Evolutionary conservation across 2,888 invertebrate species (phyloP).

Genomic region (Dryococelus australis): DNA sequence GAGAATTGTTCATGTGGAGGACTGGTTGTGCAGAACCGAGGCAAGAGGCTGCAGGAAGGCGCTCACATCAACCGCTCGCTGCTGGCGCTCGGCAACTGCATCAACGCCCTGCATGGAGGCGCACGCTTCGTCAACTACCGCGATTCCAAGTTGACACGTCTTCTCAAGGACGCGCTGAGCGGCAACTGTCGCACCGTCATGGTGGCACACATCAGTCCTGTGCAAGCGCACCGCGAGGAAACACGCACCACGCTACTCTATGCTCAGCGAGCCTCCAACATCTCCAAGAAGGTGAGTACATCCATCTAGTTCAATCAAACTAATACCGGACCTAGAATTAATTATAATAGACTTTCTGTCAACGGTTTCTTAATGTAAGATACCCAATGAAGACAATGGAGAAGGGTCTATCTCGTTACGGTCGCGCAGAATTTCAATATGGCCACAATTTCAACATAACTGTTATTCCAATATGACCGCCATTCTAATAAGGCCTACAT

Average conservation of each 20-base stretch:
- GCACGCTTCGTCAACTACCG: conserved; percentile 90
- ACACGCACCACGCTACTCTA: conserved; percentile 93
- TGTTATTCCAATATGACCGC: too few species aligned
- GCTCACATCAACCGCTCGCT: conserved; percentile 95
- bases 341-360: too few species aligned
- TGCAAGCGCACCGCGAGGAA: conserved; percentile 83
- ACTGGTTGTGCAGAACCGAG: conserved; percentile 67
- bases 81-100: conserved; percentile 92
- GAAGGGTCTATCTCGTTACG: too few species aligned
- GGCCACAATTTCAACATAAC: too few species aligned
- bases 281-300: conserved; percentile 76
- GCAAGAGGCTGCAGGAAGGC: conserved; percentile 88
- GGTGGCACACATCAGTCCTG: conserved; percentile 95
- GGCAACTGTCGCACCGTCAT: conserved; percentile 96
- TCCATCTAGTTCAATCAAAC: too few species aligned
- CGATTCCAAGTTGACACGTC: conserved; percentile 92
- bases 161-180: conserved; percentile 85
- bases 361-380: too few species aligned
- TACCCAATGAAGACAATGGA: too few species aligned
- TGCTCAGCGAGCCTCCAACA: conserved; percentile 91
- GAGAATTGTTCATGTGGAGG: too few species aligned
- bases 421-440: too few species aligned
- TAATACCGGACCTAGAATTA: too few species aligned
- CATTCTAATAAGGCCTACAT: too few species aligned
- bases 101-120: conserved; percentile 89